phyloP scores from a whole-genome alignment of 1,140 invertebrate genomes.

The Mamestra configurata region DNA sequence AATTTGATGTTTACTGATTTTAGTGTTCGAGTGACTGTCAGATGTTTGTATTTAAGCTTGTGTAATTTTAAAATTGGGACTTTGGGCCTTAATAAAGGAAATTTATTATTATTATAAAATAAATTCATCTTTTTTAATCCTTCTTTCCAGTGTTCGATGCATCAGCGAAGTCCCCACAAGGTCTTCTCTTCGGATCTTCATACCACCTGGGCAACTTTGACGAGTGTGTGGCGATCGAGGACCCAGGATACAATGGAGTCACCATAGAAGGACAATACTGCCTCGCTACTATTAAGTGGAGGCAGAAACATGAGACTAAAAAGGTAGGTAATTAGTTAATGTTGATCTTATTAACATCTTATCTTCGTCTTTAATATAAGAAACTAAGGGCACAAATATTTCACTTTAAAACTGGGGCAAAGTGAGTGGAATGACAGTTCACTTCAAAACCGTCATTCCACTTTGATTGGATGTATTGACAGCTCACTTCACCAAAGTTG shows the following conservation, averaged over 20 bases:
- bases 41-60: too few relatives aligned
- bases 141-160: conserved; percentile 90
- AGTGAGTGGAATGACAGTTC: too few relatives aligned
- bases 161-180: conserved; percentile 90
- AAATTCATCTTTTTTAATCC: background rate
- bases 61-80: too few relatives aligned
- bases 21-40: too few relatives aligned
- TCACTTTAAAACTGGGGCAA: too few relatives aligned
- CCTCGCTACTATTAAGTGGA: conserved; percentile 86
- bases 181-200: conserved; percentile 89
- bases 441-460: too few relatives aligned
- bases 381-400: background rate
- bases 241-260: conserved; percentile 69
- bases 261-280: conserved; percentile 90
- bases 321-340: conserved; percentile 3
- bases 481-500: too few relatives aligned
- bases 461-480: too few relatives aligned
- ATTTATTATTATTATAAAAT: too few relatives aligned
- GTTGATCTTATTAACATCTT: background rate
- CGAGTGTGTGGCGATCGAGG: conserved; percentile 88
- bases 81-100: too few relatives aligned
- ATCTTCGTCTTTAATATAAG: too few relatives aligned
- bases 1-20: too few relatives aligned
- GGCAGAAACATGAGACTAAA: conserved; percentile 30
- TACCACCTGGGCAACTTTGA: conserved; percentile 92